Conservation (phyloP, 2,113 vertebrate species). For the Ammospiza nelsoni region DNA sequence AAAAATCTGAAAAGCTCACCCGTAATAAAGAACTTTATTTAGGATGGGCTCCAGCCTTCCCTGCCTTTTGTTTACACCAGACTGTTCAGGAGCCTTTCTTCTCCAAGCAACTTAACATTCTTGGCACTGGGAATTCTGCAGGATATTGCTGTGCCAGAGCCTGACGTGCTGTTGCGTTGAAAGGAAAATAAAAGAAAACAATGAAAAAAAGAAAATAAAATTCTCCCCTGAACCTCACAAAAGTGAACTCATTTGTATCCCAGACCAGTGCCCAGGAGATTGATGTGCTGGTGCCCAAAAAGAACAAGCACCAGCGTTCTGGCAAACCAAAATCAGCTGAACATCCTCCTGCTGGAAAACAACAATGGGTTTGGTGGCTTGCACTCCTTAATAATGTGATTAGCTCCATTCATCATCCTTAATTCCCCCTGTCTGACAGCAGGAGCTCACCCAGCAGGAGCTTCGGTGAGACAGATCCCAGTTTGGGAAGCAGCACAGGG, state of each 20-base stretch:
- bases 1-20: constrained; percentile 46
- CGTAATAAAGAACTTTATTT: constrained; percentile 57
- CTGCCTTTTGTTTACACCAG: constrained; percentile 64
- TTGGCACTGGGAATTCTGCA: constrained; percentile 53
- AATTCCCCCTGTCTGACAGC: background rate
- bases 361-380: background rate
- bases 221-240: background rate
- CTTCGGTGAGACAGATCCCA: background rate
- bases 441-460: background rate
- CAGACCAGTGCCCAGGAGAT: background rate
- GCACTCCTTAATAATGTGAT: constrained; percentile 24
- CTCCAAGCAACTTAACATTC: constrained; percentile 62
- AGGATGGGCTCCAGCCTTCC: constrained; percentile 56
- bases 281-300: background rate
- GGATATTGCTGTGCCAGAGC: constrained; percentile 14
- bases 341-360: background rate
- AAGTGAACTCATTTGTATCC: background rate
- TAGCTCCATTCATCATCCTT: constrained; percentile 24
- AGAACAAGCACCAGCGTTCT: background rate
- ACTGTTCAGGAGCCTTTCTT: constrained; percentile 41
- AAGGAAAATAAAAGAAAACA: constrained; percentile 45
- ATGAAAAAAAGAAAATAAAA: background rate
- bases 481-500: background rate
- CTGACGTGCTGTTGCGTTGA: background rate
- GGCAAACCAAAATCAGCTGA: background rate